These are phyloP conservation scores for Dicyrtomina minuta DNA, from an alignment of 2,888 invertebrate species.

Conservation along the genomic window DNA sequence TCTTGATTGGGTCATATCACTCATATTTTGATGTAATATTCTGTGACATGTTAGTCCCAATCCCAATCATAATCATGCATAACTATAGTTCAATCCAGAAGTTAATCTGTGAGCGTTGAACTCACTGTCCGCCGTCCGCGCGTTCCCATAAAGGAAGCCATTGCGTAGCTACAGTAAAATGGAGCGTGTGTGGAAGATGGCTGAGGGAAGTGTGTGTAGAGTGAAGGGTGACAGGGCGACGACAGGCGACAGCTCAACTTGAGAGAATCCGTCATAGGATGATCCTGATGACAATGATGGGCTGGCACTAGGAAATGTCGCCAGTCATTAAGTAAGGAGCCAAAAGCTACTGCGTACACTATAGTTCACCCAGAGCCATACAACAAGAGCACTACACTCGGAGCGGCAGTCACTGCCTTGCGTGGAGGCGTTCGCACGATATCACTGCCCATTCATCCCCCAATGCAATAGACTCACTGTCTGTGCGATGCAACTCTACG, in stretches of 20 bases:
- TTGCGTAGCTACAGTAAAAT: no score
- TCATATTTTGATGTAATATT: no score
- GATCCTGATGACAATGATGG: slow-evolving; percentile 23
- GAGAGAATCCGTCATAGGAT: slow-evolving; percentile 20
- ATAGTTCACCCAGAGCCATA: not conserved
- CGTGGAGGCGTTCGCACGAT: slow-evolving; percentile 46
- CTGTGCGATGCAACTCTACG: slow-evolving; percentile 11
- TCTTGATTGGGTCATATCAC: no score
- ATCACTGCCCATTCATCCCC: slow-evolving; percentile 47
- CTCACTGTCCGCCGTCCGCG: no score
- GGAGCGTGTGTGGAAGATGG: no score
- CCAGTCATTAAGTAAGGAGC: slow-evolving; percentile 24
- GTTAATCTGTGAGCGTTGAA: no score
- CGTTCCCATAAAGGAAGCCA: no score
- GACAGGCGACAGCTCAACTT: slow-evolving; percentile 16
- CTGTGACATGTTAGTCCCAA: no score
- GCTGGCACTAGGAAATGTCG: slow-evolving; percentile 17
- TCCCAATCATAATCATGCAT: no score
- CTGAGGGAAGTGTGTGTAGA: not conserved
- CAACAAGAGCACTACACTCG: not conserved
- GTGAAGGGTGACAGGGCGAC: not conserved
- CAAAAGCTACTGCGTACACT: not conserved
- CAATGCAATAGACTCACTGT: no score
- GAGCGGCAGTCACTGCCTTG: slow-evolving; percentile 16
- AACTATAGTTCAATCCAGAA: no score